A percentile compares a stretch with the other conserved stretches of the same genome.
These are phyloP conservation scores for Gastracanthus pulcherrimus DNA, from an alignment of 2,888 invertebrate species.

Conservation along the genomic window DNA sequence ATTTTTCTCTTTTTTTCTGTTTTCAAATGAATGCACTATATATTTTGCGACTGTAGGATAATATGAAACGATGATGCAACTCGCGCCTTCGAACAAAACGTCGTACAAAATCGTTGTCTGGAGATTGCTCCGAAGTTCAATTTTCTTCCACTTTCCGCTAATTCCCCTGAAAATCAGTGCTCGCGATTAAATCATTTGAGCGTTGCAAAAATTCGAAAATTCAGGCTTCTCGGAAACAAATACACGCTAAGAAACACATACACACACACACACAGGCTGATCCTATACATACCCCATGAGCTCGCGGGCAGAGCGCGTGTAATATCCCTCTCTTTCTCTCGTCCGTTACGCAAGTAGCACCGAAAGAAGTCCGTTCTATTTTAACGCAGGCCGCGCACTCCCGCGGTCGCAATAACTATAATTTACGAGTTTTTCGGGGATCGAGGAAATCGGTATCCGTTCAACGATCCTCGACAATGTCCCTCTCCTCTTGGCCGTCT, in stretches of 20 bases:
- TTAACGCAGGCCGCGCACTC: background rate
- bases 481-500: too few species aligned
- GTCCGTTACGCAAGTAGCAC: constrained; percentile 27
- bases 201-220: background rate
- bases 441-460: constrained; percentile 3
- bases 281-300: background rate
- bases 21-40: too few species aligned
- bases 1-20: too few species aligned
- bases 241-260: background rate
- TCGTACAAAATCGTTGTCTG: background rate
- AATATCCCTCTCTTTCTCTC: background rate
- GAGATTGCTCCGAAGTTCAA: background rate
- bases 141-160: background rate
- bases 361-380: constrained; percentile 8
- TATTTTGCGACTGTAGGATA: too few species aligned
- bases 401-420: constrained; percentile 19
- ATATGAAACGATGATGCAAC: background rate
- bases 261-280: background rate
- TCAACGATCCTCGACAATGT: background rate
- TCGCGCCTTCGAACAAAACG: background rate
- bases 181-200: background rate
- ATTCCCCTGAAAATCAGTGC: background rate
- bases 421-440: constrained; percentile 39
- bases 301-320: background rate
- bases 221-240: background rate